These are phyloP conservation scores for Oryzias melastigma DNA, from an alignment of 2,113 vertebrate species.

Conservation along the genomic window DNA sequence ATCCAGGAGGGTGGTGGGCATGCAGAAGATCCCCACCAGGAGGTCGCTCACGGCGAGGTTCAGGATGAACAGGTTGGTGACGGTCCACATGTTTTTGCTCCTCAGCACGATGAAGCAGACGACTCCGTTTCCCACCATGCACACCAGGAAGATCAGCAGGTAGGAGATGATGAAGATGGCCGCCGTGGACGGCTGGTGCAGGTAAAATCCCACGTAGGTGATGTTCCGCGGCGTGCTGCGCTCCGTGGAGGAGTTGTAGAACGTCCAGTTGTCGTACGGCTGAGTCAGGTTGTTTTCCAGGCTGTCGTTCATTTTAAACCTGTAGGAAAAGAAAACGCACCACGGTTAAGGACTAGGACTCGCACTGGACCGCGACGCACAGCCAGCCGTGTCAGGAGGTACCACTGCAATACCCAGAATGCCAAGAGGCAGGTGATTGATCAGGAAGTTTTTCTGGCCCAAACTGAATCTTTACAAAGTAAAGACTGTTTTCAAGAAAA, in stretches of 20 bases:
- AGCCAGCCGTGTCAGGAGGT: no score
- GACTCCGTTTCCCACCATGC: constrained; percentile 88
- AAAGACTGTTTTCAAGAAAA: no score
- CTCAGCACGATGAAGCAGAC: constrained; percentile 87
- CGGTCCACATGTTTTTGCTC: constrained; percentile 87
- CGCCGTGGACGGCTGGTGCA: constrained; percentile 83
- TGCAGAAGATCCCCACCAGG: constrained; percentile 94
- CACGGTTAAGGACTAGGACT: no score
- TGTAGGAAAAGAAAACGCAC: constrained; percentile 29
- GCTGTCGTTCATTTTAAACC: constrained; percentile 67
- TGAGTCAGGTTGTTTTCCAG: constrained; percentile 70
- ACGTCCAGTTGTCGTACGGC: constrained; percentile 66
- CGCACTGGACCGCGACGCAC: no score
- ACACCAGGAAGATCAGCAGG: constrained; percentile 91
- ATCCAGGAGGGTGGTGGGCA: constrained; percentile 94
- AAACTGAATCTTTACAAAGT: no score
- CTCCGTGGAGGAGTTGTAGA: constrained; percentile 56
- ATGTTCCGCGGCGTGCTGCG: constrained; percentile 54
- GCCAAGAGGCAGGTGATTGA: no score
- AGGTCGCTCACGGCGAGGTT: constrained; percentile 92
- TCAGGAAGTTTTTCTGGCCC: no score
- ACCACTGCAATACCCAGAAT: no score
- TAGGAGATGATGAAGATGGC: constrained; percentile 89
- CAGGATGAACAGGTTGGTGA: constrained; percentile 93
- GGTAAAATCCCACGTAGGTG: constrained; percentile 90